Evolutionary conservation across 2,888 invertebrate species (phyloP).

Genomic region (Ichneumoninae sp.): DNA sequence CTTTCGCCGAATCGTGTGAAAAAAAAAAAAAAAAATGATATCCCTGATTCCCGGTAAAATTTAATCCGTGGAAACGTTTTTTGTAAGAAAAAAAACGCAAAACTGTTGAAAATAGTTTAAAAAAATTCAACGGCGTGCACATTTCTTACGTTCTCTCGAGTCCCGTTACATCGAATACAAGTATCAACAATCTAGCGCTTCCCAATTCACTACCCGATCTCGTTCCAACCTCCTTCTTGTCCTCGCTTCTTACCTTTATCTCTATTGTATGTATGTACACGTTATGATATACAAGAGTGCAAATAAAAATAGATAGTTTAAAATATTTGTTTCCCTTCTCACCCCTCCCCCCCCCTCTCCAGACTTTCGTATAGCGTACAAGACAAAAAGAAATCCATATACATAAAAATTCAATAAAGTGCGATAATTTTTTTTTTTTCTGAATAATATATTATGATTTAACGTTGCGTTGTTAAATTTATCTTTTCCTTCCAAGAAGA

Average conservation of each 20-base stretch:
- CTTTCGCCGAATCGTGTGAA: slow-evolving; percentile 48
- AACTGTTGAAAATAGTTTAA: slow-evolving; percentile 34
- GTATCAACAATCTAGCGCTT: slow-evolving; percentile 60
- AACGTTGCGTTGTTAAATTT: slow-evolving; percentile 75
- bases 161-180: slow-evolving; percentile 45
- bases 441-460: slow-evolving; percentile 71
- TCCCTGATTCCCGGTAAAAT: slow-evolving; percentile 72
- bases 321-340: slow-evolving; percentile 77
- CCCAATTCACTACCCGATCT: slow-evolving; percentile 52
- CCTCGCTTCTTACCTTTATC: slow-evolving; percentile 63
- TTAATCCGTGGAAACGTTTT: slow-evolving; percentile 52
- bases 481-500: slow-evolving; percentile 73
- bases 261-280: slow-evolving; percentile 74
- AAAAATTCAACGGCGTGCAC: slow-evolving; percentile 55
- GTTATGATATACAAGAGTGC: slow-evolving; percentile 74
- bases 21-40: slow-evolving; percentile 48
- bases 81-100: slow-evolving; percentile 52
- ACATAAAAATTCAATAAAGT: slow-evolving; percentile 75
- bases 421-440: slow-evolving; percentile 70
- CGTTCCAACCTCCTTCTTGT: slow-evolving; percentile 37
- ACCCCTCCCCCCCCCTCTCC: slow-evolving; percentile 64
- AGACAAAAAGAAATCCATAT: slow-evolving; percentile 78
- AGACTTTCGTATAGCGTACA: slow-evolving; percentile 72
- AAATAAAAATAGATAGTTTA: slow-evolving; percentile 81
- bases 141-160: slow-evolving; percentile 45